A percentile compares a stretch with the other conserved stretches of the same genome.
These are phyloP conservation scores for Xestia c-nigrum DNA, from an alignment of 2,888 invertebrate species.

Conservation along the genomic window DNA sequence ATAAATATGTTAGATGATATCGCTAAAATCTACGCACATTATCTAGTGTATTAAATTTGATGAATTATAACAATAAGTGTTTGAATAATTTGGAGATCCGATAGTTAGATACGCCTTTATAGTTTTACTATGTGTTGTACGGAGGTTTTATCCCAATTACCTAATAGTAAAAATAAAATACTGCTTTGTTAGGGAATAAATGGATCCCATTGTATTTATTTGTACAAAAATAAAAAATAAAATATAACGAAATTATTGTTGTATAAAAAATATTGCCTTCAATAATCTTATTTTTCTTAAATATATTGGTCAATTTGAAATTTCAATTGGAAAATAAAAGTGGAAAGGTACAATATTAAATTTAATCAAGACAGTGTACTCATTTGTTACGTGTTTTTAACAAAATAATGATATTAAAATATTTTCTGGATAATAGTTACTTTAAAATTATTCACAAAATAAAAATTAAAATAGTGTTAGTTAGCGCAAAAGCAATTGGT, in stretches of 20 bases:
- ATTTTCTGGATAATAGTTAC: slow-evolving; percentile 12
- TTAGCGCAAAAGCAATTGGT: slow-evolving; percentile 74
- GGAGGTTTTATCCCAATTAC: slow-evolving; percentile 46
- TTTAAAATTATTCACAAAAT: slow-evolving; percentile 23
- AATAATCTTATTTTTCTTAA: slow-evolving; percentile 19
- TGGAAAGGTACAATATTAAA: background rate
- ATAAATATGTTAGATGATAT: slow-evolving; percentile 74
- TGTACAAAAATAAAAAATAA: slow-evolving; percentile 21
- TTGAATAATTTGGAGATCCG: slow-evolving; percentile 60
- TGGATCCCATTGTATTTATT: slow-evolving; percentile 25
- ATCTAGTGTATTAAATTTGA: slow-evolving; percentile 67
- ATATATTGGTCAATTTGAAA: slow-evolving; percentile 38
- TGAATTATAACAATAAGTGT: slow-evolving; percentile 65
- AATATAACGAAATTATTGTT: slow-evolving; percentile 12
- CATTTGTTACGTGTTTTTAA: slow-evolving; percentile 4
- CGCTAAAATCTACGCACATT: slow-evolving; percentile 85
- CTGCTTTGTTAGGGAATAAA: slow-evolving; percentile 50
- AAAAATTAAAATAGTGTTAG: slow-evolving; percentile 36
- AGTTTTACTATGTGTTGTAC: slow-evolving; percentile 56
- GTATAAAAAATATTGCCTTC: slow-evolving; percentile 10
- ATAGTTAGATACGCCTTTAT: slow-evolving; percentile 59
- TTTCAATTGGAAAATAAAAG: slow-evolving; percentile 10
- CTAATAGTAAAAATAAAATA: slow-evolving; percentile 46
- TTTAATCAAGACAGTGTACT: slow-evolving; percentile 3
- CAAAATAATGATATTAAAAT: background rate